Conservation (phyloP, 2,113 vertebrate genomes). For the Toxostoma redivivum region DNA sequence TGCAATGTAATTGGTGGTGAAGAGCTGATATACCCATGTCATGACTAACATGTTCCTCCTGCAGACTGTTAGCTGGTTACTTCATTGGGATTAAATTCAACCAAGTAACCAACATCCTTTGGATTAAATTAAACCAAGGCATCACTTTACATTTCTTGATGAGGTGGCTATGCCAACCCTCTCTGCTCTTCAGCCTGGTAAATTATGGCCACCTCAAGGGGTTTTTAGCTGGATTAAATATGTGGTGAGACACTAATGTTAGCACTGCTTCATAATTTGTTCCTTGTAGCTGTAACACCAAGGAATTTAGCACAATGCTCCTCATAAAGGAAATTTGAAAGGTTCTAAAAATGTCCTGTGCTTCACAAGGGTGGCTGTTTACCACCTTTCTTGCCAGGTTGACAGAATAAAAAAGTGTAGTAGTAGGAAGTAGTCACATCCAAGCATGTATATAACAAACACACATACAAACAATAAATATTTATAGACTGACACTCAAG, state of each 20-base stretch:
- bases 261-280: slow-evolving; percentile 4
- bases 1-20: background rate
- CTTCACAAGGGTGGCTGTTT: background rate
- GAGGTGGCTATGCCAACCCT: slow-evolving; percentile 28
- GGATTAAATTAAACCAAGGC: slow-evolving; percentile 2
- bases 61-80: background rate
- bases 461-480: background rate
- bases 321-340: background rate
- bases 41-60: background rate
- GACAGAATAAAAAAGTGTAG: background rate
- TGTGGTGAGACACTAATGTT: slow-evolving; percentile 57
- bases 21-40: background rate
- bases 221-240: slow-evolving; percentile 63
- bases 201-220: slow-evolving; percentile 19
- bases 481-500: background rate
- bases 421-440: background rate
- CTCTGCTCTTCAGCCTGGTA: background rate
- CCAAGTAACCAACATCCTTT: background rate
- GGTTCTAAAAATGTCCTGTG: background rate
- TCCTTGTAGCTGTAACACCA: background rate
- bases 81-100: slow-evolving; percentile 12
- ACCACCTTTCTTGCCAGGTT: background rate
- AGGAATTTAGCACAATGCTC: background rate
- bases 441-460: background rate
- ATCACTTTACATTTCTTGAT: slow-evolving; percentile 10